phyloP scores from a whole-genome alignment of 2,888 invertebrate species.

The Agrilus mali region DNA sequence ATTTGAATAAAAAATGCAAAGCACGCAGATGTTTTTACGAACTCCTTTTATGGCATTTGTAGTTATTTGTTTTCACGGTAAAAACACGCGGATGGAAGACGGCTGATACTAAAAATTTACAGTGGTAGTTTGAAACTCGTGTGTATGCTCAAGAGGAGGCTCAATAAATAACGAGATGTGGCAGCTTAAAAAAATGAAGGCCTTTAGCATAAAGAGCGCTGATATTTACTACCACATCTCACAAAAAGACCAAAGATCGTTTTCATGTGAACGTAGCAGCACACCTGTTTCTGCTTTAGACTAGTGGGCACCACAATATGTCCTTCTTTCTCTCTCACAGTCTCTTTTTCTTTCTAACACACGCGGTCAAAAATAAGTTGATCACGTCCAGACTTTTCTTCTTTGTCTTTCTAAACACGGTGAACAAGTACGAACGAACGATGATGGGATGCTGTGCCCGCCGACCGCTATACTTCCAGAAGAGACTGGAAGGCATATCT shows the following conservation, averaged over 20 bases:
- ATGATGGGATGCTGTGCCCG: no score
- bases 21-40: background rate
- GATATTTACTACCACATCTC: slow-evolving; percentile 15
- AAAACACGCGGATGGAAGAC: no score
- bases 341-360: no score
- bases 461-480: slow-evolving; percentile 4
- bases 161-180: slow-evolving; percentile 11
- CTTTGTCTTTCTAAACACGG: no score
- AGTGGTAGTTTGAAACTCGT: no score
- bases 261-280: slow-evolving; percentile 3
- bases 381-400: no score
- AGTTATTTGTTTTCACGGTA: no score
- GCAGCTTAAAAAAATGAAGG: slow-evolving; percentile 10
- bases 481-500: slow-evolving; percentile 30
- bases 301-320: slow-evolving; percentile 17
- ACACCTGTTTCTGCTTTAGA: slow-evolving; percentile 14
- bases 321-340: no score
- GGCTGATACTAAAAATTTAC: no score
- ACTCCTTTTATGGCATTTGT: no score
- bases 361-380: no score
- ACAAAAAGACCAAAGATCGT: slow-evolving; percentile 8
- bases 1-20: slow-evolving; percentile 11
- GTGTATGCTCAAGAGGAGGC: background rate
- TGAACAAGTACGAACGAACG: no score
- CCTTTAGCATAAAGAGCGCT: slow-evolving; percentile 14